These are phyloP conservation scores for Oreortyx pictus DNA, from an alignment of 2,797 vertebrate genomes.

Conservation along the genomic window DNA sequence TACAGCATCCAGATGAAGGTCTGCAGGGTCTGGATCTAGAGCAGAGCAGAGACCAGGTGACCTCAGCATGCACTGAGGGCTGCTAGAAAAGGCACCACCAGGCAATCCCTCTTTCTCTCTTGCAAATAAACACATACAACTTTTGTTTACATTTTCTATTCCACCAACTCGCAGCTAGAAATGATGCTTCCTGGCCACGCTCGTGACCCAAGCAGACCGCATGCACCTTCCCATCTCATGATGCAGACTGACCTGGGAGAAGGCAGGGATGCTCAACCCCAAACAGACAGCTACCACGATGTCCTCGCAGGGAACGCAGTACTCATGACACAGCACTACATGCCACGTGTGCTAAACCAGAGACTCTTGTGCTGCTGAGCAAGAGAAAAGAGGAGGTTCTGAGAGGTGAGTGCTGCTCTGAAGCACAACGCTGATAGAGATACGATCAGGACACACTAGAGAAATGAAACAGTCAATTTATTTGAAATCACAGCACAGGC, in stretches of 20 bases:
- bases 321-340: rapidly evolving
- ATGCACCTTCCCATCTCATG: rapidly evolving
- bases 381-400: neutral
- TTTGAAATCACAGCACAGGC: neutral
- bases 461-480: neutral
- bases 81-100: neutral
- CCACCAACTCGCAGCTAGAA: neutral
- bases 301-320: neutral
- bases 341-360: neutral
- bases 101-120: neutral
- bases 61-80: neutral
- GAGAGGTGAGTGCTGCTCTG: neutral
- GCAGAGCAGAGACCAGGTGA: neutral
- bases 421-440: neutral
- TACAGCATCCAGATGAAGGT: neutral
- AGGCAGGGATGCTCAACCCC: neutral
- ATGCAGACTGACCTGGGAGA: neutral
- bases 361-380: neutral
- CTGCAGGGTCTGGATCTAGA: neutral
- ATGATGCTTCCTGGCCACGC: neutral
- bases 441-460: neutral
- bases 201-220: neutral
- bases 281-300: rapidly evolving
- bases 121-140: neutral
- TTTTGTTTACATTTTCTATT: neutral